phyloP scores from a whole-genome alignment of 1,140 invertebrate species.

The Neotoxoptera formosana region DNA sequence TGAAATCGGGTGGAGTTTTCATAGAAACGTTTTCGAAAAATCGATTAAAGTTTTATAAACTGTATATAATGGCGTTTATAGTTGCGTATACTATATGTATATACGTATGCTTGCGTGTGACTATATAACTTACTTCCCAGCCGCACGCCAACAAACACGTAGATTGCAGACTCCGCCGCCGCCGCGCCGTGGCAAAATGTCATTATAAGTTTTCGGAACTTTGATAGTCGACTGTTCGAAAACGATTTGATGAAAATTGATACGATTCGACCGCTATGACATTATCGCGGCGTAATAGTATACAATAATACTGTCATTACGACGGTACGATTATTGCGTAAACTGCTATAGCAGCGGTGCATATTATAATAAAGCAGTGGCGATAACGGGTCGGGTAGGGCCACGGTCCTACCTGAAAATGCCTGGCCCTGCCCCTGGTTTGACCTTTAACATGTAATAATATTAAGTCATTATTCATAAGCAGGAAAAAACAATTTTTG shows the following conservation, averaged over 20 bases:
- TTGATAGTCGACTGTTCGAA: not conserved
- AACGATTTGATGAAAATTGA: slow-evolving; percentile 12
- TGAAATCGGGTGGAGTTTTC: not conserved
- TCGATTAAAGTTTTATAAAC: not conserved
- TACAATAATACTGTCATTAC: not conserved
- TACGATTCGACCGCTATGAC: not conserved
- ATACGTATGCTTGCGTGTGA: not conserved
- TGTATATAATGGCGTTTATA: not conserved
- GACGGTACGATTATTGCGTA: not conserved
- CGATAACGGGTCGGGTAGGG: too few species aligned
- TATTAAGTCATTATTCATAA: too few species aligned
- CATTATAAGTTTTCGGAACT: slow-evolving; percentile 11
- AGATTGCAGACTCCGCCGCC: not conserved
- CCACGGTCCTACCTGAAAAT: too few species aligned
- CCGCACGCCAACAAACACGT: not conserved
- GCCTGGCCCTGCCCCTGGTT: too few species aligned
- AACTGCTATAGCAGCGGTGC: too few species aligned
- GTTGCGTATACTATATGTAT: not conserved
- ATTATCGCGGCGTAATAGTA: not conserved
- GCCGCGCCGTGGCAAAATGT: not conserved
- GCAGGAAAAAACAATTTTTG: too few species aligned
- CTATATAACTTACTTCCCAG: not conserved
- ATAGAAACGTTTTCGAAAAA: not conserved
- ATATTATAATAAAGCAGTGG: too few species aligned
- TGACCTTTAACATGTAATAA: too few species aligned